Evolutionary conservation across 2,113 vertebrate genomes (phyloP), one percentile per base, ranked within the genome.

Genomic region (Circaetus gallicus): DNA sequence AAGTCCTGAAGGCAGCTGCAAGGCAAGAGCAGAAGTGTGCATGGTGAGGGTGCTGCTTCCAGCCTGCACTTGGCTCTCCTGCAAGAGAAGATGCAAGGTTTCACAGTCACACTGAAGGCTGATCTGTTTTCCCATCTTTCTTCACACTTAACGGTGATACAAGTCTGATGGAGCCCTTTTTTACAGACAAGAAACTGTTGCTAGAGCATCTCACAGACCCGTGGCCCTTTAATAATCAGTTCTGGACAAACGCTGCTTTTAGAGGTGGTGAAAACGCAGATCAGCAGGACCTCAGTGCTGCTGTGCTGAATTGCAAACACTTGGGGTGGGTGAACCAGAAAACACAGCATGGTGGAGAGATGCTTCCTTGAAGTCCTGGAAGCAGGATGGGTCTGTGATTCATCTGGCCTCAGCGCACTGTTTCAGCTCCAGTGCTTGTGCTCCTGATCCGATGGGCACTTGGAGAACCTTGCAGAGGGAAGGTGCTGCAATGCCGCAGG

Each of bases 341-440:
- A 32, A 7, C 3, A 1, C 26, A 63, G 42, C 32, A 1, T 3
- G 28, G 22, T 62, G 40, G 24, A 38, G 42, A 67, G 59, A 34
- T 22, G 29, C 10, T 70, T 63, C 14, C 71, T 16, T 7, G 29
- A 73, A 59, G 58, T 20, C 59, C 59, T 43, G 59, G 43, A 34
- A 52, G 49, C 32, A 58, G 69, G 36, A 20, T 18, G 32, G 47
- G 31, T 42, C 9, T 32, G 38, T 16, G 38, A 25, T 16, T 16
- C 2, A 4, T 31, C 40, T 32, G 40, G 19, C 24, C 65, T 43
- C 67, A n/a, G 11, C 0, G 0, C 9, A 7, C 25, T 13, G 20
- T 18, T 32, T 16, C 36, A 38, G 28, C 59, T 28, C 43, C 45
- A 21, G 6, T 2, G 11, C 13, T 34, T 3, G 2, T 3, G 10